These are phyloP conservation scores for Catalaphyllia jardinei DNA, from an alignment of 64 coral and sea anemone genomes.

Conservation along the genomic window DNA sequence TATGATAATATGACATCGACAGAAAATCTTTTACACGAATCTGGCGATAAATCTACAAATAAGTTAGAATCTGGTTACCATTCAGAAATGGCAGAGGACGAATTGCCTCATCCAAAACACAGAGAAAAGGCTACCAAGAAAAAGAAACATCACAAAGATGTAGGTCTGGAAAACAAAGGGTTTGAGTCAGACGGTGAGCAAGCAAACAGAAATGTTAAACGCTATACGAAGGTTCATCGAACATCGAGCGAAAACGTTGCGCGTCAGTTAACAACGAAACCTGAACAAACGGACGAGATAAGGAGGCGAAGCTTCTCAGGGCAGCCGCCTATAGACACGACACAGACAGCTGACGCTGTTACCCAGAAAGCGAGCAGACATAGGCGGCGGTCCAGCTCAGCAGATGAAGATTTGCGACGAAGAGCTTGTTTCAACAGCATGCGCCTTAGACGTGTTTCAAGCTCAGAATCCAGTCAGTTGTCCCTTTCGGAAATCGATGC, in stretches of 20 bases:
- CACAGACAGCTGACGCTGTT: neutral
- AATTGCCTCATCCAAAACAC: neutral
- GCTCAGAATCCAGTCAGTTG: neutral
- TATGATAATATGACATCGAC: conserved; percentile 15
- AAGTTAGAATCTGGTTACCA: conserved; percentile 6
- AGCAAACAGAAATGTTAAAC: neutral
- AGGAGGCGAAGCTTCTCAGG: neutral
- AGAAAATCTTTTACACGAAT: conserved; percentile 13
- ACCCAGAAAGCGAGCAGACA: neutral
- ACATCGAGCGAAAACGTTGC: neutral
- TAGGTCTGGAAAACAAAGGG: conserved; percentile 34
- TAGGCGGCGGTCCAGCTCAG: conserved; percentile 1
- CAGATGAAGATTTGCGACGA: conserved; percentile 49
- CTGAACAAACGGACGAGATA: neutral
- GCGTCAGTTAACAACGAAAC: neutral
- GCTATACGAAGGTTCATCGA: neutral
- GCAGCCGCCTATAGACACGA: neutral
- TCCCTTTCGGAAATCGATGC: neutral
- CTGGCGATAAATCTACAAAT: neutral
- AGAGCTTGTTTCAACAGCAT: conserved; percentile 59
- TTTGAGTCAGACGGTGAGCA: conserved; percentile 9
- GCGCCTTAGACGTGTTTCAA: conserved; percentile 17
- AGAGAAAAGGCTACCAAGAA: neutral
- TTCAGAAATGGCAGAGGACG: neutral
- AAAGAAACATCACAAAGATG: neutral